phyloP scores from a whole-genome alignment of 2,113 vertebrate genomes.

The Triplophysa rosa region DNA sequence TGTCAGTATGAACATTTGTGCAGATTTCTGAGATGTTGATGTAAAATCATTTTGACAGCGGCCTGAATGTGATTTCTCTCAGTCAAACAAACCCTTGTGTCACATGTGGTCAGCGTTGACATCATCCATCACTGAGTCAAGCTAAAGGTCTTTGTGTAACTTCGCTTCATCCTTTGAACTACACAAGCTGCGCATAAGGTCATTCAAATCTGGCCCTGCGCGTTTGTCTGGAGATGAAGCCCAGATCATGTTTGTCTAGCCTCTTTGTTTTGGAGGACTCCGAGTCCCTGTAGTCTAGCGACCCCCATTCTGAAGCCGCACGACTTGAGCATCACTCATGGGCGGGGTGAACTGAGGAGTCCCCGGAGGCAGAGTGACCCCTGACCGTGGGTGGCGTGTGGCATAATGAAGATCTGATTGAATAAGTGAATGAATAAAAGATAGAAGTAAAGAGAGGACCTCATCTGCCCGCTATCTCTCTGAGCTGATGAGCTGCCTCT shows the following conservation, averaged over 20 bases:
- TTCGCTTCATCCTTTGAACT: background rate
- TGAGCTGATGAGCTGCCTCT: background rate
- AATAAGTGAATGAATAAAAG: constrained; percentile 39
- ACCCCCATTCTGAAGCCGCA: constrained; percentile 17
- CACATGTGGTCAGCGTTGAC: constrained; percentile 6
- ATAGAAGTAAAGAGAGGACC: constrained; percentile 7
- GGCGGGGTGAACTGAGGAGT: constrained; percentile 8
- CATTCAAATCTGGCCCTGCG: background rate
- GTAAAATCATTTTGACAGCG: background rate
- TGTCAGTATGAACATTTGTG: no score
- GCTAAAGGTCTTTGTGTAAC: constrained; percentile 23
- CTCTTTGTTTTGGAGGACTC: constrained; percentile 38
- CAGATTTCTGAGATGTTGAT: background rate
- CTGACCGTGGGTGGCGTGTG: constrained; percentile 34
- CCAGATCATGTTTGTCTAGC: constrained; percentile 2
- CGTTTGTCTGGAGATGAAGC: constrained; percentile 7
- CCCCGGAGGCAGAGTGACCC: constrained; percentile 35
- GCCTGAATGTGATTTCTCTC: background rate
- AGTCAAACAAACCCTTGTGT: background rate
- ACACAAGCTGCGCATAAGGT: constrained; percentile 3
- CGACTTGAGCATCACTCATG: constrained; percentile 31
- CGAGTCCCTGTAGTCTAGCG: constrained; percentile 4
- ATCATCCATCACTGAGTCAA: constrained; percentile 28
- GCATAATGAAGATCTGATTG: constrained; percentile 33
- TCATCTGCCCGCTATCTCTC: background rate